These are phyloP conservation scores for Elanoides forficatus DNA, from an alignment of 2,113 vertebrate species.

Conservation along the genomic window DNA sequence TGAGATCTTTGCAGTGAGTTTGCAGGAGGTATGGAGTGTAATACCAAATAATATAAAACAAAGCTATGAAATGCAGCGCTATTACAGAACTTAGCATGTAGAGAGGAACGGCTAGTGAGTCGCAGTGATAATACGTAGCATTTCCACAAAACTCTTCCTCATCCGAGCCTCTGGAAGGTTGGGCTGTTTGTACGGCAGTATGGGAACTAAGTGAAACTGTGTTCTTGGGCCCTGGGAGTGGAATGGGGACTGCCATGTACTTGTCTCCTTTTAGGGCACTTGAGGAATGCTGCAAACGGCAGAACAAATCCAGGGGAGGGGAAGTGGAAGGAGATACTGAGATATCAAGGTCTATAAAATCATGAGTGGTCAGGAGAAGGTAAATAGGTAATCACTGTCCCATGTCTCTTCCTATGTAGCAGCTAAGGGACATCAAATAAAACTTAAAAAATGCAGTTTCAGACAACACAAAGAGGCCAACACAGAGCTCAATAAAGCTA, in stretches of 20 bases:
- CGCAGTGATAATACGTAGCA: background rate
- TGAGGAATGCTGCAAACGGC: background rate
- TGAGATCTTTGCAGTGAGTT: background rate
- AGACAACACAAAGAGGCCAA: background rate
- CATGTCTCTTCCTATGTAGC: background rate
- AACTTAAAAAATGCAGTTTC: background rate
- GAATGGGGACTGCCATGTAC: fast-evolving
- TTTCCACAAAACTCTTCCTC: background rate
- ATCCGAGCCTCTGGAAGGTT: background rate
- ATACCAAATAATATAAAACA: background rate
- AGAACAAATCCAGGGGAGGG: background rate
- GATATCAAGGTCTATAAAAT: background rate
- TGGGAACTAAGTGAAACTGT: background rate
- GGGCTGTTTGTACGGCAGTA: background rate
- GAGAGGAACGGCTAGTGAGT: background rate
- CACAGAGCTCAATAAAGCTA: background rate
- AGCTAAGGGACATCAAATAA: background rate
- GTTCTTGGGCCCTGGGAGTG: background rate
- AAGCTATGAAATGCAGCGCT: background rate
- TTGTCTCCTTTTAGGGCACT: background rate
- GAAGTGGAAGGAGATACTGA: background rate
- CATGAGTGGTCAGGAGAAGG: background rate
- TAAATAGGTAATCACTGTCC: background rate
- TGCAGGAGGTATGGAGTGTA: background rate
- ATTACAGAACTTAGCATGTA: background rate